Base-by-base conservation (phyloP, 2,888 invertebrate genomes). In the Epistrophella euchroma region DNA sequence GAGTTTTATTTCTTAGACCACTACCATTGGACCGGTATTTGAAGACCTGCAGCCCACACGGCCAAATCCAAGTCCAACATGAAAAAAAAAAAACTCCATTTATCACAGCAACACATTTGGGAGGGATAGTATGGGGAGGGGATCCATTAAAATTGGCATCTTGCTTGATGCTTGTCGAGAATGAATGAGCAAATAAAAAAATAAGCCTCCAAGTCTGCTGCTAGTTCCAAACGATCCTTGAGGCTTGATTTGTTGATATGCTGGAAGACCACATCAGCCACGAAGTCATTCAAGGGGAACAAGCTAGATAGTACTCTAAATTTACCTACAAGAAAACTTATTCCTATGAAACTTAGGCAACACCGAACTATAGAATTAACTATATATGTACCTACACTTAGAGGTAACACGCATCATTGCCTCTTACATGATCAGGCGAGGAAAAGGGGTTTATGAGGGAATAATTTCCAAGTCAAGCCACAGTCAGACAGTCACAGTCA, bases 261-360 rank as follows among this genome's bases (percentile, higher is more conserved):
- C 62, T 62, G n/a, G 58, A 62, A 74, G 55, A 74, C 68, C 50
- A 19, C 78, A 55, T 43, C 28, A 43, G 50, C 40, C 43, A 72
- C 78, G 55, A 71, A 71, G 45, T 62, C 76, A 80, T 68, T 81
- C 62, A 76, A 81, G 76, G 72, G 62, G 76, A 85, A 85, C 85
- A 55, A 73, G 56, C 15, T 60, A 60, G 7, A 60, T 25, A 25
- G 11, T 7, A 22, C 19, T 52, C 47, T 13, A 19, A 19, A 52
- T 47, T 17, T 15, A 60, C n/a, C n/a, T n/a, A n/a, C 10, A 2
- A 5, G 2, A 17, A 35, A 9, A 35, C 35, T 17, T 6, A 35
- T 2, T 2, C 17, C 15, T 35, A 17, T 7, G 28, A 32, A 43
- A 56, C 19, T 19, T 50, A 5, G 19, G 4, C 50, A 37, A 50